These are phyloP conservation scores for Montipora efflorescens DNA, from an alignment of 64 coral and sea anemone species.

Conservation along the genomic window DNA sequence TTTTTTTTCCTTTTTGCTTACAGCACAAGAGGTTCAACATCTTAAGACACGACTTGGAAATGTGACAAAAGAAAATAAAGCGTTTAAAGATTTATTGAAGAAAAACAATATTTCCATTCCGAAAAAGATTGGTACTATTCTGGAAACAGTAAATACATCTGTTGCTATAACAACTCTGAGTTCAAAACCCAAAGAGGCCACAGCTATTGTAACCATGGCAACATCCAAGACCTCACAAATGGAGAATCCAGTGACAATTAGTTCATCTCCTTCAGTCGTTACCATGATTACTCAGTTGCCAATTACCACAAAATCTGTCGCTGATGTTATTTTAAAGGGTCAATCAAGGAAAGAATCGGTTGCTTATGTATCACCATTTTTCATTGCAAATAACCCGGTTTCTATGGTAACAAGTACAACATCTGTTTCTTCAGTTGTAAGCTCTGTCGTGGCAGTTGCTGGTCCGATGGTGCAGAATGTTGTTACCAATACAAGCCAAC, in stretches of 20 bases:
- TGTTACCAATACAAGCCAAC: background rate
- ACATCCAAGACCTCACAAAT: background rate
- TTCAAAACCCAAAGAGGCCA: background rate
- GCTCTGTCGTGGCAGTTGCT: background rate
- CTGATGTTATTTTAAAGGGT: background rate
- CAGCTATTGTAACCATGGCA: constrained; percentile 11
- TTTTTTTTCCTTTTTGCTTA: background rate
- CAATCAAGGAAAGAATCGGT: constrained; percentile 23
- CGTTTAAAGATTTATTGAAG: constrained; percentile 66
- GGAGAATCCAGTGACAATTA: background rate
- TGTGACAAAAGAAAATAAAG: constrained; percentile 69
- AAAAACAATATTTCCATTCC: constrained; percentile 68
- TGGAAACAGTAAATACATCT: background rate
- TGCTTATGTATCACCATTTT: constrained; percentile 14
- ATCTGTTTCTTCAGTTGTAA: background rate
- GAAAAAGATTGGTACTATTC: constrained; percentile 5
- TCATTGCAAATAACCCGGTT: constrained; percentile 27
- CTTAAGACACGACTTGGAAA: constrained; percentile 63
- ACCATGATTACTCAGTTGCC: constrained; percentile 20
- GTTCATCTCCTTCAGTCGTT: background rate
- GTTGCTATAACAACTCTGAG: background rate
- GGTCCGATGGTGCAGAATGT: background rate
- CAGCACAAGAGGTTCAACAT: constrained; percentile 70
- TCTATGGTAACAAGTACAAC: background rate
- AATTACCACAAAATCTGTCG: background rate